Conservation (phyloP, 37 sponge, comb jelly and placozoan species). For the Beroe forskalii region DNA sequence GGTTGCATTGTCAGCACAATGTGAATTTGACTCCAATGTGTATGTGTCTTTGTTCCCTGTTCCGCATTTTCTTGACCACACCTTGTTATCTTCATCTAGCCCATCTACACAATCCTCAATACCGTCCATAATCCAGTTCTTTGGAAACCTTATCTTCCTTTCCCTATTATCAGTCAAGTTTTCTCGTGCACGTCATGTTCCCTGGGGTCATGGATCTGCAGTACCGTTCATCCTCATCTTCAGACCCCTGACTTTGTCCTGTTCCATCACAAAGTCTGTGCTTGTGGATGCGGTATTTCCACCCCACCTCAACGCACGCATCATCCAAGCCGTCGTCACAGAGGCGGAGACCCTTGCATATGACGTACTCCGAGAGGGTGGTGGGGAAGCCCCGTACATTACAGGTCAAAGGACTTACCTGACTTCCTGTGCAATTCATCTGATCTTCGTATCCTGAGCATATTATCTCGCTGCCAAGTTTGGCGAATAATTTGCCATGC, state of each 20-base stretch:
- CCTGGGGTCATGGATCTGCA: background rate
- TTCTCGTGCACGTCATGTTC: background rate
- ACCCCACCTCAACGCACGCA: background rate
- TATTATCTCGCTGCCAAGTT: background rate
- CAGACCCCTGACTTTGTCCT: background rate
- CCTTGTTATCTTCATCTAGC: background rate
- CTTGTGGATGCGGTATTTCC: background rate
- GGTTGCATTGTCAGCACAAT: background rate
- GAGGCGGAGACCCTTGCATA: background rate
- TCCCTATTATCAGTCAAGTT: background rate
- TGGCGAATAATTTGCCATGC: too few relatives aligned
- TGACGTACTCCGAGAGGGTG: background rate
- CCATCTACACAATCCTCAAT: constrained; percentile 1
- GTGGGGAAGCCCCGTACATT: constrained; percentile 44
- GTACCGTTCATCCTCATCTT: background rate
- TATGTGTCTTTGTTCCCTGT: background rate
- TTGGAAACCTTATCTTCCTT: background rate
- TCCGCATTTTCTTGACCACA: background rate
- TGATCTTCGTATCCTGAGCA: background rate
- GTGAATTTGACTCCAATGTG: background rate
- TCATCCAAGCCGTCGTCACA: constrained; percentile 11
- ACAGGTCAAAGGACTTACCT: background rate
- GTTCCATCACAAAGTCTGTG: constrained; percentile 27
- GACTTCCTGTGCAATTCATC: constrained; percentile 32
- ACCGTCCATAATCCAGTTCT: background rate